Evolutionary conservation across 2,888 invertebrate species (phyloP).

Genomic region (Drosophila nr. fundita): DNA sequence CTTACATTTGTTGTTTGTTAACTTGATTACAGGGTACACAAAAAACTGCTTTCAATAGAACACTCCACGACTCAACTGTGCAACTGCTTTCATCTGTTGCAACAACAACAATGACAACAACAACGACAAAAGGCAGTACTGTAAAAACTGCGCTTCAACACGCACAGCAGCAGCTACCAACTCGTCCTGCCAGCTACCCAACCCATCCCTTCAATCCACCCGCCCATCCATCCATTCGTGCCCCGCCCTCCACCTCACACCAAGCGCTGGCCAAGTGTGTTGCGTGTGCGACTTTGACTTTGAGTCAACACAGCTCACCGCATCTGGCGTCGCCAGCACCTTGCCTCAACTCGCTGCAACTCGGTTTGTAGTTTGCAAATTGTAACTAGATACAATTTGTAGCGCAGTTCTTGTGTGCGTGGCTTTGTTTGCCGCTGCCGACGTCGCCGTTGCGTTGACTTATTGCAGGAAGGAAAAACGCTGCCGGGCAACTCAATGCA

Average conservation of each 20-base stretch:
- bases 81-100: slow-evolving; percentile 49
- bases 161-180: slow-evolving; percentile 63
- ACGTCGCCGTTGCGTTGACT: slow-evolving; percentile 61
- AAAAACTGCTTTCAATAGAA: slow-evolving; percentile 39
- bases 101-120: slow-evolving; percentile 29
- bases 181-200: slow-evolving; percentile 29
- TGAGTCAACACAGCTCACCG: slow-evolving; percentile 34
- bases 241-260: neutral
- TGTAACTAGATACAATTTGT: slow-evolving; percentile 81
- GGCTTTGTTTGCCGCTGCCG: slow-evolving; percentile 66
- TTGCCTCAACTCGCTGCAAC: slow-evolving; percentile 37
- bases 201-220: neutral
- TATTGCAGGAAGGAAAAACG: slow-evolving; percentile 79
- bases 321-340: slow-evolving; percentile 1
- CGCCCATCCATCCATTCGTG: neutral
- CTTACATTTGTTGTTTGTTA: no score
- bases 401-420: slow-evolving; percentile 70
- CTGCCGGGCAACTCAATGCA: slow-evolving; percentile 74
- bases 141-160: slow-evolving; percentile 79
- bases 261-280: slow-evolving; percentile 11
- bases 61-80: slow-evolving; percentile 29
- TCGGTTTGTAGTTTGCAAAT: slow-evolving; percentile 80
- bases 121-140: slow-evolving; percentile 32
- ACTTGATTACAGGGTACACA: slow-evolving; percentile 7
- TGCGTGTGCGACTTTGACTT: slow-evolving; percentile 61